Percentiles rank a stretch among this genome's conserved stretches.
Conservation (phyloP, 2,888 invertebrate species). For the Dione juno region DNA sequence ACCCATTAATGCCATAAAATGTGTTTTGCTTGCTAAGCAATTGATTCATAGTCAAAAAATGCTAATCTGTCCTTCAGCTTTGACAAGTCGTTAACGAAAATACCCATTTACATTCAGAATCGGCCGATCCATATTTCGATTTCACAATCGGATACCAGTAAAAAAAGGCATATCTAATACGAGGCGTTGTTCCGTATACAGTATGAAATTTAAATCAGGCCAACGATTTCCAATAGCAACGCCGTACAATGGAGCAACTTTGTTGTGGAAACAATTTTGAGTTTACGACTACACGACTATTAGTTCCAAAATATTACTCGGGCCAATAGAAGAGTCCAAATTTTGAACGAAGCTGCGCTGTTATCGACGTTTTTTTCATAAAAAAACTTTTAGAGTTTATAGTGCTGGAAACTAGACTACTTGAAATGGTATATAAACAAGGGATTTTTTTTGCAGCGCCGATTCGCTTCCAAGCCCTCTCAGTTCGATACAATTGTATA, state of each 20-base stretch:
- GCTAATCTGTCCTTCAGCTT: not conserved
- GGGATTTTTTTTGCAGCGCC: constrained; percentile 25
- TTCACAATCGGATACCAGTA: constrained; percentile 16
- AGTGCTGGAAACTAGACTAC: constrained; percentile 27
- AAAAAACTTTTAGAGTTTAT: constrained; percentile 38
- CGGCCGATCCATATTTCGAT: constrained; percentile 2
- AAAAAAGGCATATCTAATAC: constrained; percentile 39
- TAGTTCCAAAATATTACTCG: constrained; percentile 44
- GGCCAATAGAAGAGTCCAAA: constrained; percentile 37
- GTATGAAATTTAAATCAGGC: constrained; percentile 48
- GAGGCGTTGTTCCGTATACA: constrained; percentile 37
- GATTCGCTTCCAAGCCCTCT: constrained; percentile 15
- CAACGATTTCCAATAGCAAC: constrained; percentile 41
- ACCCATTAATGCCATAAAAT: no score
- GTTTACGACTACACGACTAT: constrained; percentile 45
- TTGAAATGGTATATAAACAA: constrained; percentile 34
- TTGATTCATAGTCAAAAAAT: not conserved
- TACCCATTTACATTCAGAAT: constrained; percentile 8
- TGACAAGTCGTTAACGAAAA: not conserved
- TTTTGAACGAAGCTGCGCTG: constrained; percentile 34
- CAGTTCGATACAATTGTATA: constrained; percentile 17
- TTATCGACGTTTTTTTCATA: constrained; percentile 38
- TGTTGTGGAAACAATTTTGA: constrained; percentile 45
- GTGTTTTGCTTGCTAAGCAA: not conserved
- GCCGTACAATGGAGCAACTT: constrained; percentile 42